These are phyloP conservation scores for Mechanitis messenoides DNA, from an alignment of 2,888 invertebrate species.

Conservation along the genomic window DNA sequence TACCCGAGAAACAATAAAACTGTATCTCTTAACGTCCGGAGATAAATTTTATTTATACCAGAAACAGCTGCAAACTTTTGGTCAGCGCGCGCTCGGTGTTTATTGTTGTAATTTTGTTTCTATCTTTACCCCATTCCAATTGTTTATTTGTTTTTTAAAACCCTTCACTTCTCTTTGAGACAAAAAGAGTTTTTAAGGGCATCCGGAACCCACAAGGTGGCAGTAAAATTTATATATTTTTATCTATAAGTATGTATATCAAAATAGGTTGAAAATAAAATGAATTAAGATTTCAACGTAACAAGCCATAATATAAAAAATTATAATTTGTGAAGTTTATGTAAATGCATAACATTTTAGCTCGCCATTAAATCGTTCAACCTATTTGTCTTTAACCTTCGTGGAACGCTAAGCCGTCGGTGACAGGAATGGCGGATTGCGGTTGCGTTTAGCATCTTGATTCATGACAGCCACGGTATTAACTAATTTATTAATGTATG, in stretches of 20 bases:
- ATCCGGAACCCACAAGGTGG: conserved; percentile 49
- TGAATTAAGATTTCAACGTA: no score
- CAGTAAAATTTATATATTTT: conserved; percentile 1
- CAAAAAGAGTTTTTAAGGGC: conserved; percentile 22
- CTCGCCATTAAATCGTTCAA: conserved; percentile 25
- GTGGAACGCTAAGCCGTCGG: conserved; percentile 65
- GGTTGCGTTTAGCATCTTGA: conserved; percentile 42
- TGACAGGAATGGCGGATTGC: conserved; percentile 41
- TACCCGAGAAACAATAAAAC: conserved; percentile 60
- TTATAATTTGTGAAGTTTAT: no score
- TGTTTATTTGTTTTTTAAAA: conserved; percentile 48
- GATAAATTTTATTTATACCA: conserved; percentile 73
- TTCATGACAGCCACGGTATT: conserved; percentile 34
- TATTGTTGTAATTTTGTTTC: conserved; percentile 62
- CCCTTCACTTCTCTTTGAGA: conserved; percentile 27
- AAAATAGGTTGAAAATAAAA: neutral
- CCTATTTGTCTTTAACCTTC: conserved; percentile 61
- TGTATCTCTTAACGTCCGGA: conserved; percentile 64
- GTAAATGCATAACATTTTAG: no score
- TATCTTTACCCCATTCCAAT: conserved; percentile 43
- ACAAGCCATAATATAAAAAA: no score
- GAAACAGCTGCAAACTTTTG: conserved; percentile 76
- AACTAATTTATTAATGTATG: neutral
- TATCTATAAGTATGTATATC: neutral
- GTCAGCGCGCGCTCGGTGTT: conserved; percentile 65